Percentiles rank a stretch among this genome's conserved stretches.
Evolutionary conservation across 2,113 vertebrate genomes (phyloP).

Genomic region (Nematolebias whitei): DNA sequence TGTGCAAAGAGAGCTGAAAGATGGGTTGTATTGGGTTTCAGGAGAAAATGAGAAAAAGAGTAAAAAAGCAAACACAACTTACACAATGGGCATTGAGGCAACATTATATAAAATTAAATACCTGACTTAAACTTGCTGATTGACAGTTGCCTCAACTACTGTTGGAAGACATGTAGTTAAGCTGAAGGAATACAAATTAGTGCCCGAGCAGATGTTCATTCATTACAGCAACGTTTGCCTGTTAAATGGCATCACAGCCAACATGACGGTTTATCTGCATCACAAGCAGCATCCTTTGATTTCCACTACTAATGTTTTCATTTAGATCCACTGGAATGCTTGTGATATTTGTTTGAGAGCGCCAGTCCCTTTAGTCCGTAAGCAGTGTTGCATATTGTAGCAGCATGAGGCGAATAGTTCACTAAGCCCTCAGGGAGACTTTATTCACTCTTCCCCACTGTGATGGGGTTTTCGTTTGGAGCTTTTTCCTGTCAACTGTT

Average conservation of each 20-base stretch:
- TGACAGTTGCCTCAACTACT: conserved; percentile 40
- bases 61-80: conserved; percentile 47
- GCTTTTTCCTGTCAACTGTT: conserved; percentile 20
- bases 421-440: conserved; percentile 56
- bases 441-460: conserved; percentile 59
- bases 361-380: conserved; percentile 13
- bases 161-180: conserved; percentile 42
- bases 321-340: conserved; percentile 13
- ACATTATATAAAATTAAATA: conserved; percentile 53
- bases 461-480: conserved; percentile 69
- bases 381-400: conserved; percentile 31
- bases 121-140: conserved; percentile 40
- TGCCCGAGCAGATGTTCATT: conserved; percentile 65
- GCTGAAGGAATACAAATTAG: conserved; percentile 55
- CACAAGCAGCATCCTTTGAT: conserved; percentile 38
- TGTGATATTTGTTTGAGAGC: conserved; percentile 29
- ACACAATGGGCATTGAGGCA: conserved; percentile 33
- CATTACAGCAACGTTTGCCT: conserved; percentile 41
- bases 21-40: conserved; percentile 39
- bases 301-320: conserved; percentile 51
- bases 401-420: conserved; percentile 51
- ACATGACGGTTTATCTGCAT: conserved; percentile 39
- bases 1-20: conserved; percentile 56
- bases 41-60: conserved; percentile 12
- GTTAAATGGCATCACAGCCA: conserved; percentile 44